These are phyloP conservation scores for Coenonympha arcania DNA, from an alignment of 2,888 invertebrate species.

Conservation along the genomic window DNA sequence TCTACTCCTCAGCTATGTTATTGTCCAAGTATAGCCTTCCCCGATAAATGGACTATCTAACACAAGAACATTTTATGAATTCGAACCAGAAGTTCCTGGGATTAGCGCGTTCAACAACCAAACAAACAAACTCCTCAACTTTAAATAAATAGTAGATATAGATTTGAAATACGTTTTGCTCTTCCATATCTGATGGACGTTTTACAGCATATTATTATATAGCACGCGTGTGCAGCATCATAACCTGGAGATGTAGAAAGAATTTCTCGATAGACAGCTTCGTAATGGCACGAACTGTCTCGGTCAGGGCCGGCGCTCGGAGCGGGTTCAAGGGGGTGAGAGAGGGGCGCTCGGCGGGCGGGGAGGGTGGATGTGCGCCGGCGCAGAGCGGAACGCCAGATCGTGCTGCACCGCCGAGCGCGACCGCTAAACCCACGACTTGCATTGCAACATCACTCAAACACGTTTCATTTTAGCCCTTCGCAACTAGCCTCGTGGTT, in stretches of 20 bases:
- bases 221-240: background rate
- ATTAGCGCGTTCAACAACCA: no score
- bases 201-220: background rate
- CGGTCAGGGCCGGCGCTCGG: slow-evolving; percentile 66
- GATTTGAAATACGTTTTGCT: no score
- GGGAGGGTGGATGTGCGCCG: slow-evolving; percentile 43
- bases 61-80: no score
- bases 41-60: no score
- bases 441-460: slow-evolving; percentile 65
- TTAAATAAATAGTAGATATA: no score
- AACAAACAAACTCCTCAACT: no score
- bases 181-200: no score
- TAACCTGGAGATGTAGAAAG: slow-evolving; percentile 34
- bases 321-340: slow-evolving; percentile 33
- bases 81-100: no score
- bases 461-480: slow-evolving; percentile 31
- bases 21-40: no score
- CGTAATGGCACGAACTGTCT: slow-evolving; percentile 67
- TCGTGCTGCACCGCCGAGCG: slow-evolving; percentile 73
- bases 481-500: slow-evolving; percentile 12
- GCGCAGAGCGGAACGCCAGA: slow-evolving; percentile 71
- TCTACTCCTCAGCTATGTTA: no score
- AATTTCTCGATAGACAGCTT: slow-evolving; percentile 58
- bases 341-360: slow-evolving; percentile 18
- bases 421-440: slow-evolving; percentile 68